Evolutionary conservation across 2,888 invertebrate genomes (phyloP).

Genomic region (Rosalia funebris): DNA sequence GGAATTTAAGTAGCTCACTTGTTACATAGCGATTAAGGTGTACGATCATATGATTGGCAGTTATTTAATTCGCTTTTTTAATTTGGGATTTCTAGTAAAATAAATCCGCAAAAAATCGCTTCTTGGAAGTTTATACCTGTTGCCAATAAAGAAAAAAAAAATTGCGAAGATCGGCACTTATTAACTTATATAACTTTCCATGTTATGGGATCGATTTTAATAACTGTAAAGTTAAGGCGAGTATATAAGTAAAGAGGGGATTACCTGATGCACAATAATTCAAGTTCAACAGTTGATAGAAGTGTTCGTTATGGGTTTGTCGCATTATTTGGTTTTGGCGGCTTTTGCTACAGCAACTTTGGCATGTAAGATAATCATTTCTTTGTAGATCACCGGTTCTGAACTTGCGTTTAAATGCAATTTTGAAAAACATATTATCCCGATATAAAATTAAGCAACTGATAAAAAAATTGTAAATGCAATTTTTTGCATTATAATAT

Average conservation of each 20-base stretch:
- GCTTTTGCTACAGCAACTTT: neutral
- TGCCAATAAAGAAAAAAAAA: too few species aligned
- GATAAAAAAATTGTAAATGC: neutral
- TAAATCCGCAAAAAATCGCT: neutral
- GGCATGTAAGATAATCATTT: constrained; percentile 8
- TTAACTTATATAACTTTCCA: constrained; percentile 17
- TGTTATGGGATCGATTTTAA: constrained; percentile 14
- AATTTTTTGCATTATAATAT: neutral
- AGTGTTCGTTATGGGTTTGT: constrained; percentile 13
- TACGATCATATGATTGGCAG: too few species aligned
- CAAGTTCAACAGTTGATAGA: constrained; percentile 5
- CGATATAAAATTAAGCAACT: neutral
- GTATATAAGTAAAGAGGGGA: constrained; percentile 14
- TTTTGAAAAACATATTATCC: neutral
- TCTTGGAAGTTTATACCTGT: constrained; percentile 10
- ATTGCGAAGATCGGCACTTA: too few species aligned
- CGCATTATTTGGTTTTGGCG: constrained; percentile 9
- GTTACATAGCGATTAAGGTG: too few species aligned
- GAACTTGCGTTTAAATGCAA: neutral
- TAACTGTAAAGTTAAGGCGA: constrained; percentile 8
- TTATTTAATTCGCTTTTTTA: constrained; percentile 11
- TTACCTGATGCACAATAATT: constrained; percentile 5
- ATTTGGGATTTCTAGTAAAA: constrained; percentile 6
- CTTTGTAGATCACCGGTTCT: neutral
- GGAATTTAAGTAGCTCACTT: too few species aligned